phyloP scores from a whole-genome alignment of 2,113 vertebrate genomes.

The Barbus barbus region DNA sequence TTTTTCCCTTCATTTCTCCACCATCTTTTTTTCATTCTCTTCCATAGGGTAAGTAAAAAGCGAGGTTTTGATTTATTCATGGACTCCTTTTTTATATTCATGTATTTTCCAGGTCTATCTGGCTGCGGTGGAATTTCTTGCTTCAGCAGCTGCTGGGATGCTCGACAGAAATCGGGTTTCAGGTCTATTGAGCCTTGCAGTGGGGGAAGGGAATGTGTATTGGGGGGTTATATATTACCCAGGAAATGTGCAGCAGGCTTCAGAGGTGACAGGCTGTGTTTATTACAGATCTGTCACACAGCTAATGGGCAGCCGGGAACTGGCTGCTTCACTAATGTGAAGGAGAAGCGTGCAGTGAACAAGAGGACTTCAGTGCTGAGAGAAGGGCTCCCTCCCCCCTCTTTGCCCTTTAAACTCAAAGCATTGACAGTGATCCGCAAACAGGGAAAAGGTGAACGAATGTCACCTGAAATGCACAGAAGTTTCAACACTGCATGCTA shows the following conservation, averaged over 20 bases:
- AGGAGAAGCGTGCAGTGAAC: constrained; percentile 54
- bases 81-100: constrained; percentile 78
- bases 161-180: constrained; percentile 74
- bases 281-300: constrained; percentile 82
- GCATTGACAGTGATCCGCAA: neutral
- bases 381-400: constrained; percentile 24
- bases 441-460: neutral
- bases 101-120: constrained; percentile 76
- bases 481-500: too few species aligned
- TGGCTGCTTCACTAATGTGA: constrained; percentile 65
- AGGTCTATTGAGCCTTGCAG: constrained; percentile 74
- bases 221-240: constrained; percentile 70
- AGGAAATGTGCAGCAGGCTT: constrained; percentile 78
- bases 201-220: constrained; percentile 59
- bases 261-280: constrained; percentile 82
- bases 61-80: constrained; percentile 79
- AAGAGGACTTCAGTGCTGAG: constrained; percentile 7
- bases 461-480: too few species aligned
- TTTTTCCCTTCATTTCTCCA: constrained; percentile 17
- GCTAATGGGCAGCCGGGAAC: constrained; percentile 76
- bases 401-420: constrained; percentile 29
- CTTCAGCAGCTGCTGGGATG: constrained; percentile 64
- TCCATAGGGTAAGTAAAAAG: constrained; percentile 62
- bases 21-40: constrained; percentile 50
- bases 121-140: constrained; percentile 72